phyloP scores from a whole-genome alignment of 2,888 invertebrate species.

The Drosophila gaucha region DNA sequence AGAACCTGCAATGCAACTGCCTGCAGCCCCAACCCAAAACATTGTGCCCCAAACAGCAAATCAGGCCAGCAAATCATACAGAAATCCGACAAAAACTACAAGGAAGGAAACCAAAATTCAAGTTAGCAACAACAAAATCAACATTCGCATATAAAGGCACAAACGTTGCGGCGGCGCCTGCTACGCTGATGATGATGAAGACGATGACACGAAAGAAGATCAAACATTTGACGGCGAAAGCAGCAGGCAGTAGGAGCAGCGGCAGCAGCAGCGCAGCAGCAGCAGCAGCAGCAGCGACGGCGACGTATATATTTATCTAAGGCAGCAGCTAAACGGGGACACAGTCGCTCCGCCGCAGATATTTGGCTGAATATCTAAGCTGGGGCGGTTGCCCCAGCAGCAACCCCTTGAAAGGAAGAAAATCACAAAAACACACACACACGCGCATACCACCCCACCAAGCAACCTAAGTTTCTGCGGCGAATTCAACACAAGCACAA shows the following conservation, averaged over 20 bases:
- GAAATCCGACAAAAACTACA: slow-evolving; percentile 66
- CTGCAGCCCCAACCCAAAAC: slow-evolving; percentile 26
- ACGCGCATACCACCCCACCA: slow-evolving; percentile 32
- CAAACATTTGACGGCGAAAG: slow-evolving; percentile 74
- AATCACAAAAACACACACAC: slow-evolving; percentile 39
- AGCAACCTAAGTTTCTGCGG: slow-evolving; percentile 57
- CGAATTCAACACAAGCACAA: slow-evolving; percentile 57
- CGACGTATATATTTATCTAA: slow-evolving; percentile 55
- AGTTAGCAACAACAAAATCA: slow-evolving; percentile 39
- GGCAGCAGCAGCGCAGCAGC: slow-evolving; percentile 14
- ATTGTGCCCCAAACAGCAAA: slow-evolving; percentile 59
- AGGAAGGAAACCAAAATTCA: slow-evolving; percentile 78
- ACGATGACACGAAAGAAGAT: slow-evolving; percentile 50
- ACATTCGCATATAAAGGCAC: slow-evolving; percentile 39
- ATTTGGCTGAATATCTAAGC: slow-evolving; percentile 74
- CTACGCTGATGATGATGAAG: slow-evolving; percentile 48
- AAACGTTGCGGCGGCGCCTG: slow-evolving; percentile 25
- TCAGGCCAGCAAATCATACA: slow-evolving; percentile 62
- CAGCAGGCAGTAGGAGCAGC: slow-evolving; percentile 20
- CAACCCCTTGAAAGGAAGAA: slow-evolving; percentile 68
- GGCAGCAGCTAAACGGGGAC: slow-evolving; percentile 62
- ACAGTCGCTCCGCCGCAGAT: slow-evolving; percentile 65
- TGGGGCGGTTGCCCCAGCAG: slow-evolving; percentile 64
- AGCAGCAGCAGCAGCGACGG: slow-evolving; percentile 37
- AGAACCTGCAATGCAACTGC: slow-evolving; percentile 47